phyloP scores from a whole-genome alignment of 1,140 invertebrate genomes.

The Pachypsylla venusta region DNA sequence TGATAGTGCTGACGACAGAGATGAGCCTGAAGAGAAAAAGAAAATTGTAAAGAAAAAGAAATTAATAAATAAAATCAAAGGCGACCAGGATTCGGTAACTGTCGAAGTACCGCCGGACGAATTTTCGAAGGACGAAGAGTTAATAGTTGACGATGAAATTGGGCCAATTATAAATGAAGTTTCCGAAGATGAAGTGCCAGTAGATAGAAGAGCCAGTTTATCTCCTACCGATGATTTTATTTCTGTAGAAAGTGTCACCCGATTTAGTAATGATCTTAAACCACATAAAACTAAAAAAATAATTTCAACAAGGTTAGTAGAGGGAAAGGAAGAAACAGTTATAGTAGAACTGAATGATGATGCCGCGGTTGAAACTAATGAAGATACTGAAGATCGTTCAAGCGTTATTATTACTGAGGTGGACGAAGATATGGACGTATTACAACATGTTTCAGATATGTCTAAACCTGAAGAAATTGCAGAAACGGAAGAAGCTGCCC shows the following conservation, averaged over 20 bases:
- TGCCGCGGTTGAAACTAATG: background rate
- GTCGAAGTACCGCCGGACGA: constrained; percentile 15
- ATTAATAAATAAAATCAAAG: constrained; percentile 18
- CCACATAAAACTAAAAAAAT: background rate
- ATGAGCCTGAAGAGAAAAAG: constrained; percentile 26
- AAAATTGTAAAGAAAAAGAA: constrained; percentile 22
- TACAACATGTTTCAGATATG: background rate
- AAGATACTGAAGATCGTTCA: background rate
- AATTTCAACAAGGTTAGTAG: background rate
- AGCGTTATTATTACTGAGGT: background rate
- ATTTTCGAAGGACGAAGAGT: constrained; percentile 21
- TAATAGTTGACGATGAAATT: too few relatives aligned
- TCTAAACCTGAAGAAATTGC: constrained; percentile 16
- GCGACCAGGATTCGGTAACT: constrained; percentile 21
- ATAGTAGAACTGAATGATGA: constrained; percentile 1
- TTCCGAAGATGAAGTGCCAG: too few relatives aligned
- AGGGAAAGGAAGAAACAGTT: background rate
- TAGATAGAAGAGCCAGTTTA: too few relatives aligned
- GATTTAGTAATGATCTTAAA: background rate
- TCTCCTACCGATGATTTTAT: constrained; percentile 14
- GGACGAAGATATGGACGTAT: background rate
- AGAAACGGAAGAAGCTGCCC: constrained; percentile 20
- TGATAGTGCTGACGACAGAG: constrained; percentile 22
- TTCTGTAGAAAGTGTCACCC: constrained; percentile 12
- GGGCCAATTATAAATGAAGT: too few relatives aligned